A percentile compares a stretch with the other conserved stretches of the same genome.
phyloP scores from a whole-genome alignment of 2,797 vertebrate species.

The Bovichtus variegatus region DNA sequence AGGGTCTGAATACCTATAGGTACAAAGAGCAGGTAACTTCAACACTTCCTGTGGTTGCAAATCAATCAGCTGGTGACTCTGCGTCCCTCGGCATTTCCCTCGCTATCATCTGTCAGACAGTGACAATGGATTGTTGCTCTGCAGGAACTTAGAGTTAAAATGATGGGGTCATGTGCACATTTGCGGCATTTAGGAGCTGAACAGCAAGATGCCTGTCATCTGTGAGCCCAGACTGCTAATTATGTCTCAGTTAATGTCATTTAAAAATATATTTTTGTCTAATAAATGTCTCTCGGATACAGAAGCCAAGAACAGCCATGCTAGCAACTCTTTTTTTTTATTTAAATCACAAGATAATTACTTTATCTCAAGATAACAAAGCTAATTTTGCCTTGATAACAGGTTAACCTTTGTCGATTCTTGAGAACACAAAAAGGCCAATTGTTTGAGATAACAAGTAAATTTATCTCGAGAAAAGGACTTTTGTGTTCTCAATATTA shows the following conservation, averaged over 20 bases:
- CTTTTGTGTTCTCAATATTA: too few species aligned
- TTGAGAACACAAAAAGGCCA: too few species aligned
- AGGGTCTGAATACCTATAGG: not conserved
- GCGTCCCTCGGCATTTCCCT: constrained; percentile 4
- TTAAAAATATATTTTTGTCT: not conserved
- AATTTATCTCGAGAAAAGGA: too few species aligned
- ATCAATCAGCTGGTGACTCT: constrained; percentile 42
- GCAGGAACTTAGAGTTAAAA: constrained; percentile 22
- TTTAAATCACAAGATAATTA: too few species aligned
- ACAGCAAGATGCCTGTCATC: not conserved
- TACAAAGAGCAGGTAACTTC: constrained; percentile 4
- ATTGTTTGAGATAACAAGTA: too few species aligned
- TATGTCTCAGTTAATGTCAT: constrained; percentile 10
- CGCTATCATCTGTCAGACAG: constrained; percentile 13
- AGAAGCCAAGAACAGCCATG: too few species aligned
- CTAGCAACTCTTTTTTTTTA: too few species aligned
- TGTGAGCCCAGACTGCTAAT: not conserved
- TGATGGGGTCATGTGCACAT: not conserved
- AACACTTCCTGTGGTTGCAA: constrained; percentile 27
- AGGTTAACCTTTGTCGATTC: too few species aligned
- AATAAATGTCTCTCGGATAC: not conserved
- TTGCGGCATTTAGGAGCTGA: not conserved
- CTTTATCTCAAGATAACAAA: too few species aligned
- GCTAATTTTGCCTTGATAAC: too few species aligned
- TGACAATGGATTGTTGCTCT: constrained; percentile 14